Percentiles rank a stretch among this genome's conserved stretches.
phyloP scores from a whole-genome alignment of 2,113 vertebrate genomes.

The Oreochromis tanganicae region DNA sequence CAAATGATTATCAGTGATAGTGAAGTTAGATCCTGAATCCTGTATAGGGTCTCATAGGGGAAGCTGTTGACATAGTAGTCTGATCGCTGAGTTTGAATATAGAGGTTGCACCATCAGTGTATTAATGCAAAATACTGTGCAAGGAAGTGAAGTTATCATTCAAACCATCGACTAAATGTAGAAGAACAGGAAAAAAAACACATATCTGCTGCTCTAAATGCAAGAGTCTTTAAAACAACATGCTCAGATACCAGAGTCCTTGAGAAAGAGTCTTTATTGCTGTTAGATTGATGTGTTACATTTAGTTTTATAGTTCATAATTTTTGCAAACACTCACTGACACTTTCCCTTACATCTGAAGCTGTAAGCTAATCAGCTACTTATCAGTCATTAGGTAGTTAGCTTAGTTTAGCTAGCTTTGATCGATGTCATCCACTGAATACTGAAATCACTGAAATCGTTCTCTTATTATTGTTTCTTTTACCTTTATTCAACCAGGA shows the following conservation, averaged over 20 bases:
- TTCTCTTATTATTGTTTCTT: background rate
- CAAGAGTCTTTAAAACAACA: background rate
- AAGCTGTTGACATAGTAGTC: background rate
- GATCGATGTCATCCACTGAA: background rate
- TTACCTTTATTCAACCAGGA: background rate
- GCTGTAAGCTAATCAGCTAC: background rate
- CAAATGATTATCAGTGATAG: background rate
- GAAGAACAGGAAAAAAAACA: background rate
- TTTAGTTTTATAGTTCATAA: background rate
- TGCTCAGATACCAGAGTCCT: background rate
- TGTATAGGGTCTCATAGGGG: background rate
- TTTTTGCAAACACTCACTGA: background rate
- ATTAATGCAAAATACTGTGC: background rate
- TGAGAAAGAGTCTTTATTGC: background rate
- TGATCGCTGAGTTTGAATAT: background rate
- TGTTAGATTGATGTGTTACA: background rate
- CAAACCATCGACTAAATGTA: background rate
- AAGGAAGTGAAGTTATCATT: background rate
- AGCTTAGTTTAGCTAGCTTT: background rate
- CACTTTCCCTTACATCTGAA: background rate
- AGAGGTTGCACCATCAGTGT: background rate
- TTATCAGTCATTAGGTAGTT: background rate
- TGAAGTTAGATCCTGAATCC: background rate
- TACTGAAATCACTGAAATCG: background rate
- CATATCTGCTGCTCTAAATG: background rate